Evolutionary conservation across 2,888 invertebrate species (phyloP), one percentile per base, ranked within the genome.

Genomic region (Pachycephus smyrnensis): DNA sequence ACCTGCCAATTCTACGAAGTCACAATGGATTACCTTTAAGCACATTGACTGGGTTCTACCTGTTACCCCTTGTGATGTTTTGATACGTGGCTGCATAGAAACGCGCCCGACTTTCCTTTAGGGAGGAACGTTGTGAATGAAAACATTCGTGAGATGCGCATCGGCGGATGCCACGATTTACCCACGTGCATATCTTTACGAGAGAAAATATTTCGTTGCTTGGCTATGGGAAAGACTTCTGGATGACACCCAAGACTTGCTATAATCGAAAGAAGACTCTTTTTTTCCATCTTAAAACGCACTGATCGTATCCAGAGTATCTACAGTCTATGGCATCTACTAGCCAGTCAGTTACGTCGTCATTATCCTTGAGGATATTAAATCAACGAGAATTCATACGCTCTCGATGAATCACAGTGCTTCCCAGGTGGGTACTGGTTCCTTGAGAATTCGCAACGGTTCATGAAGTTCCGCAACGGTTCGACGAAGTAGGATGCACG

Each of bases 111-210:
- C 80, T 82, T 83, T 79, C 81, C 77, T 82, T 82, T 80, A 79
- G 80, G 77, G 81, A 80, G 82, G 81, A 80, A 82, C 82, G 86
- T 88, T 87, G 82, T 87, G 87, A 89, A 87, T 88, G 83, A 87
- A 88, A 89, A 89, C 87, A 89, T 89, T 85, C 82, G 75, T 81
- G 77, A 78, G 55, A 55, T 23, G 55, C 55, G 55, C 55, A 23
- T 23, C 55, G 9, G 9, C 55, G 55, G 55, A 23, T 23, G 23
- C 55, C 23, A 55, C 55, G 55, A 23, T 9, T 55, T 55, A 55
- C 23, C 55, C 55, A 55, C 23, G 40, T 55, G 40, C 15, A 55
- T 55, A 2, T 9, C 55, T 40, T 40, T 40, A 40, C 6, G 23
- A 55, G 55, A 23, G 55, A 55, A 23, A 55, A 23, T 55, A 55